Percentiles rank a stretch among this genome's conserved stretches.
Evolutionary conservation across 1,140 invertebrate genomes (phyloP).

Genomic region (Drosophila kurseongensis): DNA sequence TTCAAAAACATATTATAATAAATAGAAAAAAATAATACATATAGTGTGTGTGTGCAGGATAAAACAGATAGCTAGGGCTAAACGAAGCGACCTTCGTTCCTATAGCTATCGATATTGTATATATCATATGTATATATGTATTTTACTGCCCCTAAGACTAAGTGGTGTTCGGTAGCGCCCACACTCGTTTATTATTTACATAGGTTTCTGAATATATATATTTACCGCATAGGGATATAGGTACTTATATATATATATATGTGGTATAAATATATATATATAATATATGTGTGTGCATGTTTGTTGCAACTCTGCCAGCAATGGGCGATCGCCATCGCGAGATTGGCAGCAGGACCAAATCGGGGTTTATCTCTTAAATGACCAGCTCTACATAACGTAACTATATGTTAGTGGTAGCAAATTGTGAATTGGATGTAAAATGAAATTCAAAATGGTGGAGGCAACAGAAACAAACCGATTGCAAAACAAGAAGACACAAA

Average conservation of each 20-base stretch:
- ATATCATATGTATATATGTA: background rate
- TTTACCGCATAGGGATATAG: slow-evolving; percentile 35
- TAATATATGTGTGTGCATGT: slow-evolving; percentile 14
- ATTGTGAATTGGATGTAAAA: background rate
- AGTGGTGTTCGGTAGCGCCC: slow-evolving; percentile 27
- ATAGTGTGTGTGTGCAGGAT: slow-evolving; percentile 28
- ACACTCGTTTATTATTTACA: slow-evolving; percentile 54
- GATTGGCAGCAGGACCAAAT: slow-evolving; percentile 19
- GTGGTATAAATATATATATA: slow-evolving; percentile 22
- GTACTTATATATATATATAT: slow-evolving; percentile 38
- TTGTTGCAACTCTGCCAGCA: slow-evolving; percentile 21
- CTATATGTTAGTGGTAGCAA: slow-evolving; percentile 22
- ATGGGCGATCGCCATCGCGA: slow-evolving; percentile 17
- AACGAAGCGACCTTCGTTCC: slow-evolving; percentile 3
- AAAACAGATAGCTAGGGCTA: slow-evolving; percentile 9
- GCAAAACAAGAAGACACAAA: background rate
- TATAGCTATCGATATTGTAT: slow-evolving; percentile 6
- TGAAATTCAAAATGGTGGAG: background rate
- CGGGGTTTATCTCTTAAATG: slow-evolving; percentile 44
- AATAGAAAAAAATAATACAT: slow-evolving; percentile 63
- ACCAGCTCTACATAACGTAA: slow-evolving; percentile 46
- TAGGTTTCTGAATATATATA: slow-evolving; percentile 29
- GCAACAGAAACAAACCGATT: background rate
- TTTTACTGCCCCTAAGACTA: slow-evolving; percentile 41
- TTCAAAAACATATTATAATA: slow-evolving; percentile 57